A percentile compares a stretch with the other conserved stretches of the same genome.
phyloP scores from a whole-genome alignment of 1,140 invertebrate species.

The Papilio polyxenes region DNA sequence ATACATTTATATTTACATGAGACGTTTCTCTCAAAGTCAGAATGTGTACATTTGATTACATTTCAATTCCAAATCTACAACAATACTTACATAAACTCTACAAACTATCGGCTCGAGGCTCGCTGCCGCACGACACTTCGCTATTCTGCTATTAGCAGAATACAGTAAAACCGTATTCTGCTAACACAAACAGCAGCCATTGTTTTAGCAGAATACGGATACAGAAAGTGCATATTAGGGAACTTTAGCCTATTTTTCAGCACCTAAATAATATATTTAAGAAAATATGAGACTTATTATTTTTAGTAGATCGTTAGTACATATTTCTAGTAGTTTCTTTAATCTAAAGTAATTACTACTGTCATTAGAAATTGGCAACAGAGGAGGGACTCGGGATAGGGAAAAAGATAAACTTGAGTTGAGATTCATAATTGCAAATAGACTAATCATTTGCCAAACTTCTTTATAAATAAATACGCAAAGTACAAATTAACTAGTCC shows the following conservation, averaged over 20 bases:
- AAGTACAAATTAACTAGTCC: too few species aligned
- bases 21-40: background rate
- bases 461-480: too few species aligned
- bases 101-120: slow-evolving; percentile 26
- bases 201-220: background rate
- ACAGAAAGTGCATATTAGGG: background rate
- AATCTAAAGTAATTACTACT: too few species aligned
- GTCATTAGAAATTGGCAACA: too few species aligned
- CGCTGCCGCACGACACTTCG: background rate
- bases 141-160: background rate
- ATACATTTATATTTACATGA: slow-evolving; percentile 23
- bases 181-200: background rate
- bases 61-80: slow-evolving; percentile 31
- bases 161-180: background rate
- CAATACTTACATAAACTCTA: background rate
- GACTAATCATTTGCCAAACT: too few species aligned
- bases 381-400: too few species aligned
- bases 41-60: slow-evolving; percentile 20
- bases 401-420: too few species aligned
- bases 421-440: too few species aligned
- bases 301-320: too few species aligned
- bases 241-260: background rate
- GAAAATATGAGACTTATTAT: too few species aligned
- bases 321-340: too few species aligned
- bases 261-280: too few species aligned